These are phyloP conservation scores for Cecropterus lyciades DNA, from an alignment of 1,140 invertebrate species.

Conservation along the genomic window DNA sequence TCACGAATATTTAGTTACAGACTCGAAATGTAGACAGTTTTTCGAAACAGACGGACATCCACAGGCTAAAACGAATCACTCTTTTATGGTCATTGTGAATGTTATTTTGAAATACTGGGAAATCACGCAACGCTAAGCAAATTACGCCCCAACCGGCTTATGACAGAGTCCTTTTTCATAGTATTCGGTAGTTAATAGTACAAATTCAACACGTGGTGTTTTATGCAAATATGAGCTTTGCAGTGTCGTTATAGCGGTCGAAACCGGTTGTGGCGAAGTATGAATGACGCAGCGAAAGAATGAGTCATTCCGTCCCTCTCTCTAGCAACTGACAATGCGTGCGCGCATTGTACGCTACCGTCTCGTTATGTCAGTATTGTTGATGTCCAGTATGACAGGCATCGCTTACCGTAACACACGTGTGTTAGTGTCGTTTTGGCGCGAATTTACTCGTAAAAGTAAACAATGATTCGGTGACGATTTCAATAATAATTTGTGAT, in stretches of 20 bases:
- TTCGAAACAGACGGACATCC: not conserved
- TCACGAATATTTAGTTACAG: not conserved
- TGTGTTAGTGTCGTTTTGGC: slow-evolving; percentile 45
- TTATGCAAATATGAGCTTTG: slow-evolving; percentile 40
- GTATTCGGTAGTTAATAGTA: not conserved
- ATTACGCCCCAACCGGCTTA: not conserved
- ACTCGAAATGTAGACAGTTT: not conserved
- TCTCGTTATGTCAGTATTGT: slow-evolving; percentile 52
- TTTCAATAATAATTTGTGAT: slow-evolving; percentile 54
- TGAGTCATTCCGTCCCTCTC: slow-evolving; percentile 68
- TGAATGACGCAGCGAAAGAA: slow-evolving; percentile 71
- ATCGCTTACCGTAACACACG: slow-evolving; percentile 39
- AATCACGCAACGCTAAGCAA: not conserved
- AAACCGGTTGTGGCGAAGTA: slow-evolving; percentile 30
- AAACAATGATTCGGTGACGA: slow-evolving; percentile 34
- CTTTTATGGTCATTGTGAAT: slow-evolving; percentile 8
- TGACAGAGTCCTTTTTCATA: slow-evolving; percentile 1
- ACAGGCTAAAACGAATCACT: not conserved
- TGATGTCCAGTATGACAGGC: slow-evolving; percentile 51
- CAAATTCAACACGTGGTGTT: not conserved
- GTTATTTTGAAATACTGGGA: not conserved
- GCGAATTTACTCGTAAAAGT: slow-evolving; percentile 47
- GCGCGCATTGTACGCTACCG: slow-evolving; percentile 65
- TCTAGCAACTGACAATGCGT: slow-evolving; percentile 62
- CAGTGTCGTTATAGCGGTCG: slow-evolving; percentile 34